These are phyloP conservation scores for Tichodroma muraria DNA, from an alignment of 2,113 vertebrate species.

Conservation along the genomic window DNA sequence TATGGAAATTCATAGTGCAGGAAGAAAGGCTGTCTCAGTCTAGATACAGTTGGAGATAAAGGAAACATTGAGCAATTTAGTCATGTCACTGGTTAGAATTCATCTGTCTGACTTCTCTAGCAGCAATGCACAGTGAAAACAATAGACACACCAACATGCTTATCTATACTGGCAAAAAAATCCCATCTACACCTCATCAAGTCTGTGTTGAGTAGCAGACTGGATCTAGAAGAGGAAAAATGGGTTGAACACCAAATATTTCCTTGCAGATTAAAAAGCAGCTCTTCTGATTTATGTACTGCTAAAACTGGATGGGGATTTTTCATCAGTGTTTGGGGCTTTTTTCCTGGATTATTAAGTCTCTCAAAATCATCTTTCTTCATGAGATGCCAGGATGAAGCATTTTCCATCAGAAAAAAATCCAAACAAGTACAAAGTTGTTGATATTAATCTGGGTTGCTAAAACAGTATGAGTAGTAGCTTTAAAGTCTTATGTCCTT, in stretches of 20 bases:
- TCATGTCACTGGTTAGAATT: background rate
- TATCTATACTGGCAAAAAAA: background rate
- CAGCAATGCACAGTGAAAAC: background rate
- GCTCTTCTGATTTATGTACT: background rate
- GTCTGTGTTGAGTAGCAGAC: background rate
- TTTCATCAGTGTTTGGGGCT: background rate
- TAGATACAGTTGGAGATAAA: background rate
- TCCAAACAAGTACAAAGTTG: background rate
- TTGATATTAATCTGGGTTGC: background rate
- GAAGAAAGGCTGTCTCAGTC: background rate
- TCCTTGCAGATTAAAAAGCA: background rate
- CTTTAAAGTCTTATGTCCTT: background rate
- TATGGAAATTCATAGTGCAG: background rate
- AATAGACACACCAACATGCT: background rate
- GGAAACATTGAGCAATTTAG: background rate
- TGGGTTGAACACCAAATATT: background rate
- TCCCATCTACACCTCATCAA: background rate
- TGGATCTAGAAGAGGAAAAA: background rate
- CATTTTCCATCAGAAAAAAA: background rate
- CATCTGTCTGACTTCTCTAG: background rate
- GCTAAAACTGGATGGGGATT: background rate
- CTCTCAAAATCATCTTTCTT: background rate
- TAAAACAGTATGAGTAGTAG: background rate
- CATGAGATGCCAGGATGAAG: background rate
- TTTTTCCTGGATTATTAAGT: background rate